These are phyloP conservation scores for Smittia aterrima DNA, from an alignment of 2,888 invertebrate species.

Conservation along the genomic window DNA sequence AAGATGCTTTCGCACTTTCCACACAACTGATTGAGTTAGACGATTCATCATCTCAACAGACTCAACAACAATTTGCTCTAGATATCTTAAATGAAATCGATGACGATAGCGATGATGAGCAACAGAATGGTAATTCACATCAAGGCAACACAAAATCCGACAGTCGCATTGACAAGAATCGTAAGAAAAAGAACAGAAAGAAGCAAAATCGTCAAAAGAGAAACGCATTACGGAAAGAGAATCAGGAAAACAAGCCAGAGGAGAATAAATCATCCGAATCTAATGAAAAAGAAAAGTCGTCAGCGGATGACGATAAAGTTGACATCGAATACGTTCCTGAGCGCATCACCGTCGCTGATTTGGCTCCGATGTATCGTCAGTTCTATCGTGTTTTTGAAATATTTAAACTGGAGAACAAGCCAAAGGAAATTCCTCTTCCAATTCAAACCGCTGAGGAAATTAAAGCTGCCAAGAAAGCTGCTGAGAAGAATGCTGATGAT, in stretches of 20 bases:
- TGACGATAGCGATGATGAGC: conserved; percentile 60
- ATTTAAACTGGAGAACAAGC: conserved; percentile 82
- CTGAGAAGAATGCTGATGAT: conserved; percentile 65
- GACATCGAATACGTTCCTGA: conserved; percentile 70
- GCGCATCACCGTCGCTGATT: conserved; percentile 76
- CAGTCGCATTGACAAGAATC: conserved; percentile 64
- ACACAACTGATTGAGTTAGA: conserved; percentile 61
- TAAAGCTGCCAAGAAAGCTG: conserved; percentile 51
- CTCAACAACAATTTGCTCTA: conserved; percentile 56
- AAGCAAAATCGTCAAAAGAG: conserved; percentile 60
- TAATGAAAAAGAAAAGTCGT: conserved; percentile 45
- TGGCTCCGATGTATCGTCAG: conserved; percentile 90
- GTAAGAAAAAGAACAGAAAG: conserved; percentile 69
- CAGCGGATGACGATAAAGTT: conserved; percentile 52
- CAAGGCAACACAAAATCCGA: conserved; percentile 52
- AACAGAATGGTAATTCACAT: conserved; percentile 55
- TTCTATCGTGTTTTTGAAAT: conserved; percentile 90
- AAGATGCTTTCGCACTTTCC: conserved; percentile 86
- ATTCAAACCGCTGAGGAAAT: conserved; percentile 44
- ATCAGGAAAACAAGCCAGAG: conserved; percentile 44
- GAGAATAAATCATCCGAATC: conserved; percentile 44
- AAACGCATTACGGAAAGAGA: conserved; percentile 49
- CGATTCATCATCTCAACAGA: conserved; percentile 43
- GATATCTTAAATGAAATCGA: conserved; percentile 58
- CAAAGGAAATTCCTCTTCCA: conserved; percentile 54